phyloP scores from a whole-genome alignment of 2,113 vertebrate genomes.

The Cyprinodon brontotheroides region DNA sequence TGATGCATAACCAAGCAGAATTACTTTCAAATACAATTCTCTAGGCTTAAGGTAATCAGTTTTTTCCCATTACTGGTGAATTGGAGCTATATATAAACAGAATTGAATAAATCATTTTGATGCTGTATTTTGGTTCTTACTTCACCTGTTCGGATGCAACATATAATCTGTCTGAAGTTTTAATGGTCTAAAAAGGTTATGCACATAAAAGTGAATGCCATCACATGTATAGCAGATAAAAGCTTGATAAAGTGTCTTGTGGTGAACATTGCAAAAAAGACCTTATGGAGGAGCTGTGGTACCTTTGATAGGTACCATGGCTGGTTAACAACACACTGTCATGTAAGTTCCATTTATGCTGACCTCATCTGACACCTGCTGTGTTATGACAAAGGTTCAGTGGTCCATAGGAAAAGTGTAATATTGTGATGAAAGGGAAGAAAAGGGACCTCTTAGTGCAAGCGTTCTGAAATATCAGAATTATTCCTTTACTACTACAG shows the following conservation, averaged over 20 bases:
- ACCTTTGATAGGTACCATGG: background rate
- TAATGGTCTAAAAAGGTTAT: no score
- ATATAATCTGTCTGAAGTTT: no score
- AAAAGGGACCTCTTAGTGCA: constrained; percentile 26
- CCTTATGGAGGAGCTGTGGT: constrained; percentile 15
- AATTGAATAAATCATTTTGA: no score
- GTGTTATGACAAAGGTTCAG: constrained; percentile 47
- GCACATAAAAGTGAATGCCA: no score
- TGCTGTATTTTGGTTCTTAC: no score
- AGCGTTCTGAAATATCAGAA: constrained; percentile 16
- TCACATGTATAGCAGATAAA: background rate
- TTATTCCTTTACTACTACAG: background rate
- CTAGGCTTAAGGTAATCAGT: no score
- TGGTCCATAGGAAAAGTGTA: constrained; percentile 44
- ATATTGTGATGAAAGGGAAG: constrained; percentile 43
- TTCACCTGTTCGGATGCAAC: no score
- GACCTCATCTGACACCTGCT: constrained; percentile 34
- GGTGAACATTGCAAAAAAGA: background rate
- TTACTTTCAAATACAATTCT: no score
- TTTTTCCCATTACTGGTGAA: no score
- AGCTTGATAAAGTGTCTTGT: background rate
- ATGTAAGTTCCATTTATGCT: constrained; percentile 10
- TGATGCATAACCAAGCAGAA: no score
- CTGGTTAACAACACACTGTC: constrained; percentile 10
- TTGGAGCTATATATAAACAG: no score